Base-by-base conservation (phyloP, 2,113 vertebrate species). In the Calypte anna region DNA sequence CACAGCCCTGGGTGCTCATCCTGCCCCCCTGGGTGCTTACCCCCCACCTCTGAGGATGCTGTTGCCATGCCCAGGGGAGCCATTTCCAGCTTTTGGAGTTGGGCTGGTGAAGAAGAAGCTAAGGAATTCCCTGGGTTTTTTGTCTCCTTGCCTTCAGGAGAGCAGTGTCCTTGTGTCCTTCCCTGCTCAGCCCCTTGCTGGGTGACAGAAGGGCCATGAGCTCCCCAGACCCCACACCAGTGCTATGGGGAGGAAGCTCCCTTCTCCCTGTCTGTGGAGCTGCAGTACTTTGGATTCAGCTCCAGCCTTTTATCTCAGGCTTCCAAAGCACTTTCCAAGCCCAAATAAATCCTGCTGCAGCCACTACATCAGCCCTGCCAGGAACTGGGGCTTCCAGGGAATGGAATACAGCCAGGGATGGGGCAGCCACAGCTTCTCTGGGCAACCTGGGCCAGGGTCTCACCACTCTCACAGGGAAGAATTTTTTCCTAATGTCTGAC, bases 321-420 rank as follows among this genome's bases (percentile, higher is more conserved):
- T 82, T 87, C 85, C 88, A 79, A 90, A 87, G 85, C 82, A 13
- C 15, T 53, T 86, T 27, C 58, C 75, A 59, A 93, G 51, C 85
- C 51, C 30, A 44, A 30, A 91, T 82, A 51, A 83, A 94, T 86
- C 67, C 92, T 88, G 88, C 55, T 64, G 90, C 85, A 43, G 93
- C 74, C 82, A 84, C 84, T 89, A 74, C 88, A 73, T n/a, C 87
- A 88, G 28, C 67, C 44, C 79, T 58, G 88, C 50, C 64, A 25
- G 36, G 36, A 38, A 38, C 36, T 38, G 36, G 36, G 36, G 36
- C 36, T 38, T 38, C 36, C 36, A 38, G 36, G 36, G 36, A 38
- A 38, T 38, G 36, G 36, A 38, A 38, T 38, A 38, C 36, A 38
- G 36, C 36, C 36, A 38, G 36, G 36, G 36, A 38, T 38, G 36